Percentiles rank a stretch among this genome's conserved stretches.
Conservation (phyloP, 2,797 vertebrate species). For the Margarornis squamiger region DNA sequence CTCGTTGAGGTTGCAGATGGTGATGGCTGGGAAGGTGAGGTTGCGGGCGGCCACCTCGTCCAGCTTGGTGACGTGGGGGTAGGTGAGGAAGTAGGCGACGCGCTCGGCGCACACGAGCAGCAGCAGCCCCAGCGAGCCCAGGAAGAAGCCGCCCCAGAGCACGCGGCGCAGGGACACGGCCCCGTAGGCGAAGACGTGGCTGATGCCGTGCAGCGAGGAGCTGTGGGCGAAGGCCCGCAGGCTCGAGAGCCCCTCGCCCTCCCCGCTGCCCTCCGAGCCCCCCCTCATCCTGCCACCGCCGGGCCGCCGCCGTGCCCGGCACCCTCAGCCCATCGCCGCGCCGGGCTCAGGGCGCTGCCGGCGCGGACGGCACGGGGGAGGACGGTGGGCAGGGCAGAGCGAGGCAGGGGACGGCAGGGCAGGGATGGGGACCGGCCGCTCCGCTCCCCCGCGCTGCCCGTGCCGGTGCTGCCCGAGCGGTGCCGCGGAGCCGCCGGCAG, state of each 20-base stretch:
- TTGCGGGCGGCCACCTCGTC: constrained; percentile 91
- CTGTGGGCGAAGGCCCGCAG: constrained; percentile 87
- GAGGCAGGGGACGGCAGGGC: neutral
- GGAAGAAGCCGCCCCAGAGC: constrained; percentile 86
- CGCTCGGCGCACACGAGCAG: constrained; percentile 86
- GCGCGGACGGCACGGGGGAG: neutral
- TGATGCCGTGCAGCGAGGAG: constrained; percentile 89
- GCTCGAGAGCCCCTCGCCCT: constrained; percentile 76
- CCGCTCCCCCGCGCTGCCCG: neutral
- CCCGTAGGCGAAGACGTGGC: constrained; percentile 88
- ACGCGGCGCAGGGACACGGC: constrained; percentile 86
- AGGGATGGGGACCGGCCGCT: neutral
- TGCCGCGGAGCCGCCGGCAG: neutral
- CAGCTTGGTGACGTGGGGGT: constrained; percentile 95
- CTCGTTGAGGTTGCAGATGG: constrained; percentile 91
- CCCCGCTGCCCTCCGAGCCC: constrained; percentile 64
- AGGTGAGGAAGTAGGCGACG: constrained; percentile 87
- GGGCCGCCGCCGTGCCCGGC: constrained; percentile 13
- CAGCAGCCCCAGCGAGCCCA: constrained; percentile 84
- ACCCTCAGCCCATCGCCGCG: constrained; percentile 73
- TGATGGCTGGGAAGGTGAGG: constrained; percentile 88
- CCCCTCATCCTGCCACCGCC: constrained; percentile 13
- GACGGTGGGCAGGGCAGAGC: neutral
- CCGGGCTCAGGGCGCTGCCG: neutral
- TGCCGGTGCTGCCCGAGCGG: neutral